Evolutionary conservation across 1,140 invertebrate species (phyloP).

Genomic region (Drosophila seguyi): DNA sequence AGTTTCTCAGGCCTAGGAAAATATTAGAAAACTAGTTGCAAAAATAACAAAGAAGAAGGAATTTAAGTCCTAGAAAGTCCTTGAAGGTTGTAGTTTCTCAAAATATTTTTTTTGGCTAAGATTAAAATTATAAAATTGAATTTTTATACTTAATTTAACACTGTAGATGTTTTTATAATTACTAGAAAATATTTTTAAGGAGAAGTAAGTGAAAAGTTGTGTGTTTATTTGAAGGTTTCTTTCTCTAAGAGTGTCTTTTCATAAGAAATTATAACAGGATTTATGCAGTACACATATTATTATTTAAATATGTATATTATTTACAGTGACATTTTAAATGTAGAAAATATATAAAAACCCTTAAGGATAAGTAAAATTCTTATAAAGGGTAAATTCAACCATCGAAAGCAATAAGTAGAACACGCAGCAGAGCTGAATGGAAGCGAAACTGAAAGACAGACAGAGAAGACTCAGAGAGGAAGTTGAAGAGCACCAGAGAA

Average conservation of each 20-base stretch:
- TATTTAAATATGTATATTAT: neutral
- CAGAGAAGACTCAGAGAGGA: neutral
- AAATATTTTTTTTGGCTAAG: neutral
- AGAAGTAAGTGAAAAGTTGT: too few species aligned
- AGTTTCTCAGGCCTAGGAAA: slow-evolving; percentile 37
- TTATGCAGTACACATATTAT: neutral
- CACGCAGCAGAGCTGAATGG: slow-evolving; percentile 43
- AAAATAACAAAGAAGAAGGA: neutral
- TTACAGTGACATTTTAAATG: neutral
- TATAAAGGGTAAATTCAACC: slow-evolving; percentile 5
- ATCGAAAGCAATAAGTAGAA: slow-evolving; percentile 37
- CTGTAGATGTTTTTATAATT: too few species aligned
- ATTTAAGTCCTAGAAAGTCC: neutral
- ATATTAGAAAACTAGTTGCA: slow-evolving; percentile 16
- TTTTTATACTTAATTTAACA: neutral
- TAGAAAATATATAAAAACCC: neutral
- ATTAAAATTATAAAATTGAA: neutral
- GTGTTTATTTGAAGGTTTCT: neutral
- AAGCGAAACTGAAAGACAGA: slow-evolving; percentile 48
- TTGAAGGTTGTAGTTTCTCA: neutral
- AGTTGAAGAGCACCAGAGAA: slow-evolving; percentile 27
- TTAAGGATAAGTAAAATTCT: neutral
- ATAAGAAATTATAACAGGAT: neutral
- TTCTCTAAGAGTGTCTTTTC: neutral
- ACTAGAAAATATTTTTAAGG: too few species aligned